These are phyloP conservation scores for Pseudomyrmex concolor DNA, from an alignment of 1,140 invertebrate genomes.

Conservation along the genomic window DNA sequence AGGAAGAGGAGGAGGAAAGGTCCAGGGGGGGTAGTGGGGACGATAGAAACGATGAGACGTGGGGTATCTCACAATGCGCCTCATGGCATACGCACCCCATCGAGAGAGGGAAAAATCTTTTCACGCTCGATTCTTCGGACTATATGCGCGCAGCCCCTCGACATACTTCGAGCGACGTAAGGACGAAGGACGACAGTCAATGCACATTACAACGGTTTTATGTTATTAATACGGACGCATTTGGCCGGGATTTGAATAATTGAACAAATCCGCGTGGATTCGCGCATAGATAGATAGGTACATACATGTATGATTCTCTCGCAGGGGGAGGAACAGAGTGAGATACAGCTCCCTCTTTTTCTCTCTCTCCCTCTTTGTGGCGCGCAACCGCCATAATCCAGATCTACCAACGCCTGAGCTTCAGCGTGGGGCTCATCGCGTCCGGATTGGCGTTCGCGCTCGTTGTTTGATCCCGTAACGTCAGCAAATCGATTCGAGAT, in stretches of 20 bases:
- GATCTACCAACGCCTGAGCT: slow-evolving; percentile 55
- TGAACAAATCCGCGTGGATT: slow-evolving; percentile 71
- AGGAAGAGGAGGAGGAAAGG: slow-evolving; percentile 30
- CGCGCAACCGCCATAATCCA: slow-evolving; percentile 61
- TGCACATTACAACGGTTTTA: slow-evolving; percentile 83
- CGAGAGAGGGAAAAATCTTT: slow-evolving; percentile 60
- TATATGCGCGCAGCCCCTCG: slow-evolving; percentile 61
- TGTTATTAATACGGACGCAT: slow-evolving; percentile 79
- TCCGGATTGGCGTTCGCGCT: slow-evolving; percentile 43
- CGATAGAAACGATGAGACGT: slow-evolving; percentile 7
- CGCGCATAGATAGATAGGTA: slow-evolving; percentile 10
- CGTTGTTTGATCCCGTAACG: slow-evolving; percentile 37
- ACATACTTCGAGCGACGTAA: slow-evolving; percentile 15
- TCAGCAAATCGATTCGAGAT: slow-evolving; percentile 46
- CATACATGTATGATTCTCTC: slow-evolving; percentile 20
- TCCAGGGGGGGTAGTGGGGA: slow-evolving; percentile 9
- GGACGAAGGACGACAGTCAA: slow-evolving; percentile 69
- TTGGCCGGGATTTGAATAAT: slow-evolving; percentile 79
- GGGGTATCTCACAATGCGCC: slow-evolving; percentile 46
- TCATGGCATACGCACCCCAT: slow-evolving; percentile 51
- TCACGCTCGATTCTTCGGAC: slow-evolving; percentile 74
- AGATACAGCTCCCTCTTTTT: slow-evolving; percentile 4
- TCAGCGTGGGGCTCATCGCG: slow-evolving; percentile 44
- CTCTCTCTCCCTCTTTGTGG: not conserved
- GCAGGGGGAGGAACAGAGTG: not conserved